Evolutionary conservation across 2,113 vertebrate genomes (phyloP).

Genomic region (Saguinus midas): DNA sequence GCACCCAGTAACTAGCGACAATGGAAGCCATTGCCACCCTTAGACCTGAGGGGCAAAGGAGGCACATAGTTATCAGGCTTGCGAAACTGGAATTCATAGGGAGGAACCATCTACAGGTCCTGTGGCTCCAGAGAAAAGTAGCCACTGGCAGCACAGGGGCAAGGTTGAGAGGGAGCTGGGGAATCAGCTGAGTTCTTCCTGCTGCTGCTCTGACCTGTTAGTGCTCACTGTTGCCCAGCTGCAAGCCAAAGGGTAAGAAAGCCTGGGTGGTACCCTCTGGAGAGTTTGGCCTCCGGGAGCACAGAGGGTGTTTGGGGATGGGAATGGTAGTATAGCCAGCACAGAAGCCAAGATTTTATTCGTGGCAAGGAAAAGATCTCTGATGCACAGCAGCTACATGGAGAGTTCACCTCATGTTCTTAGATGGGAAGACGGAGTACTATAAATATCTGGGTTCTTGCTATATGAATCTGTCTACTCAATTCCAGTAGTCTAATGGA

Average conservation of each 20-base stretch:
- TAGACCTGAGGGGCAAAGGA: not conserved
- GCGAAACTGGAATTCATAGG: too few relatives aligned
- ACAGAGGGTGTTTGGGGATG: not conserved
- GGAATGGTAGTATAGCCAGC: not conserved
- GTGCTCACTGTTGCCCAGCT: not conserved
- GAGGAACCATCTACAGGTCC: not conserved
- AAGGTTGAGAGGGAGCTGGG: not conserved
- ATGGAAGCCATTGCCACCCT: not conserved
- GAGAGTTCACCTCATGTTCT: not conserved
- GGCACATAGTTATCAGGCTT: not conserved
- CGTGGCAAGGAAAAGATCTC: not conserved
- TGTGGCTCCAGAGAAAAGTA: not conserved
- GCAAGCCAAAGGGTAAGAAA: not conserved
- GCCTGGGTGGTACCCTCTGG: not conserved
- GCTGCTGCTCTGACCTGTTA: not conserved
- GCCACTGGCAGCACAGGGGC: not conserved
- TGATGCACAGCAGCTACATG: not conserved
- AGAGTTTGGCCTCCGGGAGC: not conserved
- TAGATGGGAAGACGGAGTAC: not conserved
- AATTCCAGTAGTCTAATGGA: not conserved
- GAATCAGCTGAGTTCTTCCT: not conserved
- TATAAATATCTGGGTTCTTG: not conserved
- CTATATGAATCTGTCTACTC: not conserved
- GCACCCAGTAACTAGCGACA: not conserved
- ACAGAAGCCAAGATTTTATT: not conserved